Evolutionary conservation across 2,797 vertebrate species (phyloP).

Genomic region (Catostomus latipinnis): DNA sequence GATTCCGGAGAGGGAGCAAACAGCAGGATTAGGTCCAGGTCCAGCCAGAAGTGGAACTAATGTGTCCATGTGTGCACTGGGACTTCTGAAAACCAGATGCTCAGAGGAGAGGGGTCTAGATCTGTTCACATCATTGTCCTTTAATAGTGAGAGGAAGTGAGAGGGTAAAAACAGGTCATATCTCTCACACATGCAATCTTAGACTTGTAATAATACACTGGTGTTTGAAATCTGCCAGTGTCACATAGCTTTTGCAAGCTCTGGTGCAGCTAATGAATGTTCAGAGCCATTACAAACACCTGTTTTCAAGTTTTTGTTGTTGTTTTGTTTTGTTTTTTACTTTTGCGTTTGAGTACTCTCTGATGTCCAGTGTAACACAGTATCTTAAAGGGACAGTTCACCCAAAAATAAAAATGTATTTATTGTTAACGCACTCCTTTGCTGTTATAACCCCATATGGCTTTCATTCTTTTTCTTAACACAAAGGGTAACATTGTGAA

Average conservation of each 20-base stretch:
- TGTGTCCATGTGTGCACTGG: slow-evolving; percentile 78
- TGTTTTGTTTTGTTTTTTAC: no score
- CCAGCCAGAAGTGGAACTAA: slow-evolving; percentile 78
- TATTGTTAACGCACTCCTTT: no score
- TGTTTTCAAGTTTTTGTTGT: not conserved
- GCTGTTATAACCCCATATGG: no score
- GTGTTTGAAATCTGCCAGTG: not conserved
- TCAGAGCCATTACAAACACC: not conserved
- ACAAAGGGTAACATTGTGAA: no score
- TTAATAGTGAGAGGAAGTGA: slow-evolving; percentile 48
- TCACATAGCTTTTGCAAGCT: not conserved
- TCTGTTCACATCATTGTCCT: slow-evolving; percentile 73
- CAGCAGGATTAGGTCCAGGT: slow-evolving; percentile 70
- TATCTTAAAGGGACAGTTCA: no score
- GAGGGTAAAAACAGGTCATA: not conserved
- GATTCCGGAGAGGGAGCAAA: slow-evolving; percentile 75
- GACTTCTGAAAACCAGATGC: slow-evolving; percentile 81
- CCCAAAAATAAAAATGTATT: no score
- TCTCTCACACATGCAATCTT: slow-evolving; percentile 21
- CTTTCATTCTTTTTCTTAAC: no score
- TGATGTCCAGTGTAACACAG: no score
- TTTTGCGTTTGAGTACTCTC: no score
- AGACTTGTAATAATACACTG: not conserved
- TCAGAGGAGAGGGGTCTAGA: slow-evolving; percentile 75
- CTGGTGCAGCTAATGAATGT: not conserved